A percentile compares a stretch with the other conserved stretches of the same genome.
These are phyloP conservation scores for Aricia artaxerxes DNA, from an alignment of 2,888 invertebrate species.

Conservation along the genomic window DNA sequence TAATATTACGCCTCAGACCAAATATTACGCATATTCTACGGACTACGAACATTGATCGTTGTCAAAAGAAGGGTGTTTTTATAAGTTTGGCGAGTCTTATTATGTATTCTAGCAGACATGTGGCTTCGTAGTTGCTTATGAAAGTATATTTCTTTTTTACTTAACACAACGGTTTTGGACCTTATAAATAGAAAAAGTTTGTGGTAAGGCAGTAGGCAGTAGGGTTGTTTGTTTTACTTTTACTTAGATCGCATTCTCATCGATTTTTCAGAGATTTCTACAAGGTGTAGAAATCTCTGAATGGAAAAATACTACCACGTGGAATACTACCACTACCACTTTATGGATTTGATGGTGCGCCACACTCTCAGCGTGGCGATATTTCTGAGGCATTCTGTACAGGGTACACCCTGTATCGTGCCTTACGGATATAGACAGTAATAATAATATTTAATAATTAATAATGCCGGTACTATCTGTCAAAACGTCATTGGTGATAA, in stretches of 20 bases:
- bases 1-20: too few species aligned
- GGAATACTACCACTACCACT: too few species aligned
- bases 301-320: too few species aligned
- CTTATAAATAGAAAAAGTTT: too few species aligned
- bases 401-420: not conserved
- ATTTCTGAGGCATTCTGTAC: not conserved
- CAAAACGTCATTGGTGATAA: constrained; percentile 19
- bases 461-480: constrained; percentile 13
- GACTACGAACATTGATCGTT: not conserved
- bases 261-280: too few species aligned
- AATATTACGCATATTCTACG: too few species aligned
- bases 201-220: too few species aligned
- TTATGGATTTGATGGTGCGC: too few species aligned
- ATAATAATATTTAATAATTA: not conserved
- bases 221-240: too few species aligned
- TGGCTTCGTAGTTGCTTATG: not conserved
- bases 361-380: not conserved
- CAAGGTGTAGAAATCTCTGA: too few species aligned
- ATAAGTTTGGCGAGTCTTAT: not conserved
- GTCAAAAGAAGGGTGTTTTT: not conserved
- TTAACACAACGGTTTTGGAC: not conserved
- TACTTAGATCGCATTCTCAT: too few species aligned
- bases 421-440: not conserved
- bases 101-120: not conserved
- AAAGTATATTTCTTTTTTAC: not conserved